Evolutionary conservation across 2,888 invertebrate genomes (phyloP), one percentile per base, ranked within the genome.

Genomic region (Drosophila diplacantha): DNA sequence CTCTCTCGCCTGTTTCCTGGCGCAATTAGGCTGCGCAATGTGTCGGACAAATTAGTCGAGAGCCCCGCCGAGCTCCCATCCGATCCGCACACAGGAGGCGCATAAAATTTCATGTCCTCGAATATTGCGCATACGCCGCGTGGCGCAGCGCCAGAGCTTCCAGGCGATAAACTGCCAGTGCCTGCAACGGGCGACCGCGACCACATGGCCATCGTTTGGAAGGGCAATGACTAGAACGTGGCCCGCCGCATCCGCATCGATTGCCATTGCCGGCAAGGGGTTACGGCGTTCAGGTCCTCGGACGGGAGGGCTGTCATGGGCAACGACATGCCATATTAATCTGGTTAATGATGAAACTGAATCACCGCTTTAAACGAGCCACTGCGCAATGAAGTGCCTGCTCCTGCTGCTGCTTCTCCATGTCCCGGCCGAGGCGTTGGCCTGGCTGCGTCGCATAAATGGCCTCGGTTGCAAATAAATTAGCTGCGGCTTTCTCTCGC

Each of bases 331-430:
- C 83, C 81, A 86, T 88, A 88, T 88, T 87, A 88, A 88, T 88
- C 88, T 88, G 85, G 85, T 88, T 88, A 88, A 88, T 88, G 87
- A 88, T 86, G 86, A 85, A 85, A 87, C 88, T 88, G 87, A 88
- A 88, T 88, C 87, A 88, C 88, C 87, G 83, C 82, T 86, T 86
- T 85, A 84, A 86, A 81, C 86, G 86, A 85, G 71, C 81, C 81
- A 84, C 75, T 83, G 85, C 77, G 78, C 85, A 85, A 73, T 75
- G 71, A 71, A 79, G 82, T 68, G 67, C 57, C 65, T 41, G 46
- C 18, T 34, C 31, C 57, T 41, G 39, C 41, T 22, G 18, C 58
- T n/a, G 53, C 26, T 46, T 5, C 53, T 31, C 26, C 51, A n/a
- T 12, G 22, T 41, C 22, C 22, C 31, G 18, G 47, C 37, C 34